These are phyloP conservation scores for Ceratosolen solmsi DNA, from an alignment of 1,140 invertebrate genomes.

Conservation along the genomic window DNA sequence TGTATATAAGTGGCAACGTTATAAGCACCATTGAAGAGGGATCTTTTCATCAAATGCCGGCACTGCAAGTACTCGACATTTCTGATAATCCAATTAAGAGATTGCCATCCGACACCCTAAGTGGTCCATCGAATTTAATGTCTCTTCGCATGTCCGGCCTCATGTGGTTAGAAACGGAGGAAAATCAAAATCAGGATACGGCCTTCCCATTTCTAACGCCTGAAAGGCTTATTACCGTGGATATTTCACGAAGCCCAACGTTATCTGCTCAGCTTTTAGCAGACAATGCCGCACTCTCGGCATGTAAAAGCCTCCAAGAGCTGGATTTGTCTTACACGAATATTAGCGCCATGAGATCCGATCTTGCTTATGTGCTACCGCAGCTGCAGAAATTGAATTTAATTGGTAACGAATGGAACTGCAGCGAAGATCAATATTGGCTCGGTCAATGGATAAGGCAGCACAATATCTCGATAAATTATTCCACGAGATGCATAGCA, in stretches of 20 bases:
- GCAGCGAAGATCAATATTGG: conserved; percentile 77
- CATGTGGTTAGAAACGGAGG: conserved; percentile 74
- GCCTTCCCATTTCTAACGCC: conserved; percentile 81
- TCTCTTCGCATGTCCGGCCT: conserved; percentile 81
- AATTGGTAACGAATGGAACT: conserved; percentile 79
- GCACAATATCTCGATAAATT: conserved; percentile 71
- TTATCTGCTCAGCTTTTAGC: conserved; percentile 80
- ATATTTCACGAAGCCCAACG: conserved; percentile 82
- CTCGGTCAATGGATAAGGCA: conserved; percentile 78
- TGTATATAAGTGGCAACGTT: conserved; percentile 81
- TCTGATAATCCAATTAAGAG: conserved; percentile 83
- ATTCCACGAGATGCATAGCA: conserved; percentile 65
- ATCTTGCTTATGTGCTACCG: conserved; percentile 81
- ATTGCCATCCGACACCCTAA: conserved; percentile 79
- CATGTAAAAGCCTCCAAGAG: conserved; percentile 79
- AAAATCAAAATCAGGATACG: conserved; percentile 75
- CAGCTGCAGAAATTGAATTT: conserved; percentile 78
- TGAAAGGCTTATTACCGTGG: conserved; percentile 80
- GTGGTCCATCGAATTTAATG: conserved; percentile 78
- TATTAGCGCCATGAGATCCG: conserved; percentile 78
- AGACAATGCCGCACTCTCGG: conserved; percentile 81
- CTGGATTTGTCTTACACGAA: conserved; percentile 80
- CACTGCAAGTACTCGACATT: conserved; percentile 82
- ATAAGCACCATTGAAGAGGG: conserved; percentile 79
- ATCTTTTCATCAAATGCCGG: conserved; percentile 78